Base-by-base conservation (phyloP, 2,113 vertebrate species). In the Pithys albifrons region DNA sequence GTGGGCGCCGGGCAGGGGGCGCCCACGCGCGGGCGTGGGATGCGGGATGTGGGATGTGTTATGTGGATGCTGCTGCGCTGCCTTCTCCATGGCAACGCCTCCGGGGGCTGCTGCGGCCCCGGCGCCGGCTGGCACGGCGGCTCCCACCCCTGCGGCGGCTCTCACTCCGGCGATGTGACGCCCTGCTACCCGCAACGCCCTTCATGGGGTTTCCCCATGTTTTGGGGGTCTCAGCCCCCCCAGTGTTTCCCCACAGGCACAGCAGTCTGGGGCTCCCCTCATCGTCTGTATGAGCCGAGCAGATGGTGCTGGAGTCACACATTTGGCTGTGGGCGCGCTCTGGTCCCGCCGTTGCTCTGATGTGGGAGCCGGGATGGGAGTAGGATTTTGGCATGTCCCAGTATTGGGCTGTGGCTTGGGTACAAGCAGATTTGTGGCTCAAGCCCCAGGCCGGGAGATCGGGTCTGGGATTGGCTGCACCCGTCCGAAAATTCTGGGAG, bases 71-170 rank as follows among this genome's bases (percentile, higher is more conserved):
- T 86, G 92, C 95, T 86, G 79, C 89, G 29, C 88, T 66, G 91
- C 88, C 31, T 96, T 96, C 92, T 81, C 96, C 92, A 94, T 96
- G 88, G 94, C 92, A 93, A 96, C 96, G 92, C 85, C 85, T 79
- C 81, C 61, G 25, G 35, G 74, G 86, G 94, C 83, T 70, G 71
- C 89, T 82, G 41, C 82, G 69, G 33, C 78, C 89, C 74, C 83
- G 82, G 86, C 82, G 85, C 82, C 81, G 62, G 93, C 85, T 71
- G 88, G 69, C 95, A 84, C 81, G 58, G 73, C 39, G 55, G 55
- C 59, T 89, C 88, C 91, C 85, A 43, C 76, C 91, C 73, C 75
- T 74, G 83, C 87, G 45, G 81, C 91, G 81, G 11, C 89, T 85
- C 78, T 82, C 74, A n/a, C 62, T n/a, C 69, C 76, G 51, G 51